Evolutionary conservation across 2,888 invertebrate species (phyloP), one percentile per base, ranked within the genome.

Genomic region (Cotesia congregata): DNA sequence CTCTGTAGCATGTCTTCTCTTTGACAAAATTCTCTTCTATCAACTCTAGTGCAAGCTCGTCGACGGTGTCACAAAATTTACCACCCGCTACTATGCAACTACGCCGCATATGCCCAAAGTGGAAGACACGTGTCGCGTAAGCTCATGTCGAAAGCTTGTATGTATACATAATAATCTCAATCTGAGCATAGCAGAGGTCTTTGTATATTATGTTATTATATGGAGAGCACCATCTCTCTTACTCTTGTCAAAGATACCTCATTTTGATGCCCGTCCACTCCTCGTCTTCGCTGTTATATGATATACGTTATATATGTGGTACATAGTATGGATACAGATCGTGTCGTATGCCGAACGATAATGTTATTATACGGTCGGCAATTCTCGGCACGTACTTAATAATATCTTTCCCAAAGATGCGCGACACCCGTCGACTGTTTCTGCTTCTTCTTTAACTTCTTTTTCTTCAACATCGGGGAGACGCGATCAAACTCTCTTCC

Each of bases 301-400:
- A 30, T 30, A 30, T 30, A 30, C 30, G 30, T 30, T 30, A 30
- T 30, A 30, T 30, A 30, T 30, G 30, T 30, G 30, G 30, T 30
- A 30, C 30, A 30, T 30, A 30, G 30, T 30, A 30, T 30, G 30
- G 30, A 30, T 30, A 30, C 30, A 69, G 78, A 82, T 80, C 80
- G 79, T 77, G 79, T 79, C 79, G 76, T 79, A 74, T 76, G 72
- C 72, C 78, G 78, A 80, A 82, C 80, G 82, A 83, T 83, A 83
- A 83, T 83, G 80, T 83, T 81, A 83, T 83, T 83, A 83, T 81
- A 80, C 79, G 76, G 78, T 79, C 80, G 78, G 77, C 80, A 78
- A 83, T 83, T 83, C 83, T 78, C 76, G 74, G 80, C 83, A 83
- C 83, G 83, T 83, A 81, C 83, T 83, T 83, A 83, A 83, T 83